Percentiles rank a stretch among this genome's conserved stretches.
These are phyloP conservation scores for Leptinotarsa undecemlineata DNA, from an alignment of 1,140 invertebrate species.

Conservation along the genomic window DNA sequence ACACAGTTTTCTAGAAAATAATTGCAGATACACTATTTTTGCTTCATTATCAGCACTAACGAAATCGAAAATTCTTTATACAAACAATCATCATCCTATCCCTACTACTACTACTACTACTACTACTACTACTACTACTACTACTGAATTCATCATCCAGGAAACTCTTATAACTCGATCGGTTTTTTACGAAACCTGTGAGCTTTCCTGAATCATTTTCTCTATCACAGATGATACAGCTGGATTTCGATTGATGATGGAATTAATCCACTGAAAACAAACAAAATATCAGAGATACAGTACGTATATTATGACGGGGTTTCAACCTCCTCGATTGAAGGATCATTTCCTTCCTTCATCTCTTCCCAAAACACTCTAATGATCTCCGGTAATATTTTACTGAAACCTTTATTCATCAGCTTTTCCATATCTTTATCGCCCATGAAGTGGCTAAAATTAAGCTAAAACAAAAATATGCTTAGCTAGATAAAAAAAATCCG, in stretches of 20 bases:
- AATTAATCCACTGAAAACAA: constrained; percentile 2
- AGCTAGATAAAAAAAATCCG: not conserved
- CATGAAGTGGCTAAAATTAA: constrained; percentile 7
- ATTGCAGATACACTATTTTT: too few species aligned
- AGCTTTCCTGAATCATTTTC: too few species aligned
- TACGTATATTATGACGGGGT: not conserved
- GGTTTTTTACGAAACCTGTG: too few species aligned
- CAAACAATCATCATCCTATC: too few species aligned
- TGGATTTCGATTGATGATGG: constrained; percentile 1
- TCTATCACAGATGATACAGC: not conserved
- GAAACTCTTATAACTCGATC: too few species aligned
- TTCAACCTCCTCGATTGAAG: constrained; percentile 11
- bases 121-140: too few species aligned
- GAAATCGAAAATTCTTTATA: too few species aligned
- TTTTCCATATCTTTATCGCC: constrained; percentile 29
- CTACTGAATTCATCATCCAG: too few species aligned
- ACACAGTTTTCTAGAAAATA: too few species aligned
- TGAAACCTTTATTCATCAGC: constrained; percentile 17
- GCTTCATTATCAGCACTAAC: too few species aligned
- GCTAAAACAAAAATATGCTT: not conserved
- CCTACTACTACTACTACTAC: too few species aligned
- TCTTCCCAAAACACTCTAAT: not conserved
- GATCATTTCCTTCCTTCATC: not conserved
- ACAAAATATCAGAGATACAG: not conserved
- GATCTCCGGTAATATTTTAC: not conserved